Percentiles rank a stretch among this genome's conserved stretches.
Evolutionary conservation across 2,113 vertebrate genomes (phyloP).

Genomic region (Galbula dea): DNA sequence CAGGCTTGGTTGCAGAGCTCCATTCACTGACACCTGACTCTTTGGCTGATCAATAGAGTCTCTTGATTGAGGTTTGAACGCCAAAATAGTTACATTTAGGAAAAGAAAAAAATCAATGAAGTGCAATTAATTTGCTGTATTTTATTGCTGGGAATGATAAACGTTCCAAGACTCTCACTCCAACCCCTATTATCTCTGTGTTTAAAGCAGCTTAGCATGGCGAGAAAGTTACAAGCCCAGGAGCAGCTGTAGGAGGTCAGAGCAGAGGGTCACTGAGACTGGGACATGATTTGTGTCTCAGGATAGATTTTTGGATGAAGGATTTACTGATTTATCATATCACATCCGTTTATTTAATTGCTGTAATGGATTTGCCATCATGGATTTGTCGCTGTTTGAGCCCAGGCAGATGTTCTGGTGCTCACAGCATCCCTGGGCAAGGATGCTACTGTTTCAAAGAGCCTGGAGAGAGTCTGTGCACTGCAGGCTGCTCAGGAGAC

Average conservation of each 20-base stretch:
- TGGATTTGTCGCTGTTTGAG: neutral
- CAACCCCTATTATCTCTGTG: neutral
- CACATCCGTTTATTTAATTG: neutral
- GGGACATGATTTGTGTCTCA: fast-evolving
- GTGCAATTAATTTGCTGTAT: conserved; percentile 43
- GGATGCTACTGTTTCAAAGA: neutral
- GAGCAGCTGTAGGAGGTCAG: neutral
- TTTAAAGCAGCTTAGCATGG: neutral
- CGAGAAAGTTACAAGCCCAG: neutral
- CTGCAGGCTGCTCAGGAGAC: neutral
- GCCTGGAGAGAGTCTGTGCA: neutral
- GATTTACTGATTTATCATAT: neutral
- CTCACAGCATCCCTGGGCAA: neutral
- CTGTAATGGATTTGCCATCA: neutral
- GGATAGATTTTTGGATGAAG: neutral
- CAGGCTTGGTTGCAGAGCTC: neutral
- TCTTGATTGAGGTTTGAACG: neutral
- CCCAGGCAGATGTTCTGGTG: neutral
- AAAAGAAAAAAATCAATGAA: conserved; percentile 49
- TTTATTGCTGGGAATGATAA: conserved; percentile 30
- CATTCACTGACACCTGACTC: neutral
- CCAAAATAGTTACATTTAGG: conserved; percentile 56
- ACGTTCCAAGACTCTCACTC: neutral
- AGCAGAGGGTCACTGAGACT: neutral
- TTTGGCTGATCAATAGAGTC: neutral